Evolutionary conservation across 1,140 invertebrate species (phyloP), one percentile per base, ranked within the genome.

Genomic region (Bombus polaris): DNA sequence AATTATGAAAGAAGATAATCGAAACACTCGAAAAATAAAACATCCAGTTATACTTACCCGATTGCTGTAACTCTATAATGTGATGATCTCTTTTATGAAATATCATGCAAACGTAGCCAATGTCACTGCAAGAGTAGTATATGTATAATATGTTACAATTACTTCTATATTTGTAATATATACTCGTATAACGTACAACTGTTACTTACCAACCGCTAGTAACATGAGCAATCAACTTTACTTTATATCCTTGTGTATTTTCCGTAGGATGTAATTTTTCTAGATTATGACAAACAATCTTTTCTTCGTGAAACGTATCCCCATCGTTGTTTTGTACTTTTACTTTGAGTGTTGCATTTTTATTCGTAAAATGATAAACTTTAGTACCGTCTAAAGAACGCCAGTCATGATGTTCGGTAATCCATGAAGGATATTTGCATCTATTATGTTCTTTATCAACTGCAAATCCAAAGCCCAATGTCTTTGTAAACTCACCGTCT

Each of bases 31-130:
- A 59, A 71, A 25, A 77, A 35, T 12, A 91, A 35, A 28, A 74
- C 18, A 5, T 59, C 18, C 39, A 68, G 88, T 83, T 78, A 70
- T 57, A 93, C 93, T 94, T 89, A 96, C 95, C 93, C 88, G 96
- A 96, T 91, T 95, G 95, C 85, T 96, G 96, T 59, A 96, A 91
- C 91, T 97, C 96, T 76, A 96, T 96, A 8, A 97, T 95, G 86
- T 96, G 95, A 25, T 94, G 92, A 80, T 96, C 96, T 80, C 96
- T 94, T 81, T 94, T 95, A 90, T 96, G 95, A 74, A 97, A 95
- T 70, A 96, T 95, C 94, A 96, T 96, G 89, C 96, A 97, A 59
- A 96, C 95, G 87, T 96, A 97, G 39, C 96, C 96, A 89, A 95
- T 96, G 85, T 96, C 95, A 90, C 96, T 97, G 94, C 37, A 95